Conservation (phyloP, 37 sponge, comb jelly and placozoan species). For the Diacarnus erythraeanus region DNA sequence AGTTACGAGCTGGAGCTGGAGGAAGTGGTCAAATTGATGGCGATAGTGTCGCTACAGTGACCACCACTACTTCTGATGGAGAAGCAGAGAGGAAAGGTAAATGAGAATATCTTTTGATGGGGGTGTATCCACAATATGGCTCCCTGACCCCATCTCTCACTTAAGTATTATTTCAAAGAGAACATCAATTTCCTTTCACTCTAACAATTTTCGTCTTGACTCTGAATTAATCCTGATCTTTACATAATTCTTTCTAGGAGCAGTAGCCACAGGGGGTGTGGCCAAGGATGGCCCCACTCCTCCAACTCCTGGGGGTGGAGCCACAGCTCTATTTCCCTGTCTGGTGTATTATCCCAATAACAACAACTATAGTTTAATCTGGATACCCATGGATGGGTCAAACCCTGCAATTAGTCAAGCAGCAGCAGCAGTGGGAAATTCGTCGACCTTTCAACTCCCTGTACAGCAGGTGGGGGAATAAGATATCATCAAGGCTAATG, state of each 20-base stretch:
- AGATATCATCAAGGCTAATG: no score
- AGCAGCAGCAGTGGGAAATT: neutral
- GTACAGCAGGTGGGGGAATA: neutral
- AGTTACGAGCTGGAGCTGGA: slow-evolving; percentile 2
- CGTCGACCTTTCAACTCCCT: slow-evolving; percentile 1
- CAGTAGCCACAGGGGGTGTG: neutral
- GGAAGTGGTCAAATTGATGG: neutral
- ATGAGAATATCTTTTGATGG: neutral
- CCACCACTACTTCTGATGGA: slow-evolving; percentile 1
- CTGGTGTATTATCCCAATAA: slow-evolving; percentile 64
- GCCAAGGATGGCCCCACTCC: neutral
- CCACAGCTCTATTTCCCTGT: slow-evolving; percentile 56
- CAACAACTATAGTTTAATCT: slow-evolving; percentile 58
- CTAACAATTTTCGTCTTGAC: no score
- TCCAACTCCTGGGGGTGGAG: slow-evolving; percentile 2
- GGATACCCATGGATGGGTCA: slow-evolving; percentile 65
- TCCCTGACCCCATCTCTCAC: no score
- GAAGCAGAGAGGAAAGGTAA: neutral
- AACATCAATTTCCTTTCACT: no score
- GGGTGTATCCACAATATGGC: no score
- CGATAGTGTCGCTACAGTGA: neutral
- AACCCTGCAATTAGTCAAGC: slow-evolving; percentile 33
- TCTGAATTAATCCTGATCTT: no score
- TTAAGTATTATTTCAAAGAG: no score
- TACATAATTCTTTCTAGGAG: no score